phyloP scores from a whole-genome alignment of 2,113 vertebrate species.

The Tauraco erythrolophus region DNA sequence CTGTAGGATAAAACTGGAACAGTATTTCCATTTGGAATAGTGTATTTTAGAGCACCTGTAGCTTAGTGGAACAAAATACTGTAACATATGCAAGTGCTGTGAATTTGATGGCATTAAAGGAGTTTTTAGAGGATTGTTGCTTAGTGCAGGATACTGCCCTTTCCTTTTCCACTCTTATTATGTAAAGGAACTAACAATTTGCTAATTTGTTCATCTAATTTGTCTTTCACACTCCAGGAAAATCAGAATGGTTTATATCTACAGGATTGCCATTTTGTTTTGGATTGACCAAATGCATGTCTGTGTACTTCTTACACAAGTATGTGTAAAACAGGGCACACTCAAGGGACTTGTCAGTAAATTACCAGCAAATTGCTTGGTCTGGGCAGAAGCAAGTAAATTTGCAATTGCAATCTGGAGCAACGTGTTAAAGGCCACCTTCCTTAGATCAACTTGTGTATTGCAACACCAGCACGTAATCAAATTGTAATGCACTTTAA shows the following conservation, averaged over 20 bases:
- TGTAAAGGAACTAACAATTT: not conserved
- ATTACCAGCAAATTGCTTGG: not conserved
- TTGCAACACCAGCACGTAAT: conserved; percentile 64
- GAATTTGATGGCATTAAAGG: not conserved
- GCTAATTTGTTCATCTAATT: not conserved
- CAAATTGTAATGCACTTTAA: conserved; percentile 51
- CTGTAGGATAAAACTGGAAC: not conserved
- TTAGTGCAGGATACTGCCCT: not conserved
- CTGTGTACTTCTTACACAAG: not conserved
- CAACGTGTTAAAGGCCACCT: conserved; percentile 47
- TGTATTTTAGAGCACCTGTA: not conserved
- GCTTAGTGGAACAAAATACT: not conserved
- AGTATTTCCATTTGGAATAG: not conserved
- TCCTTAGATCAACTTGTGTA: conserved; percentile 57
- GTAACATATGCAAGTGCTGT: not conserved
- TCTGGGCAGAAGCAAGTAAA: conserved; percentile 15
- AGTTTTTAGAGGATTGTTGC: not conserved
- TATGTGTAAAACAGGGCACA: not conserved
- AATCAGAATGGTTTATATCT: not conserved
- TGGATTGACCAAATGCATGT: not conserved
- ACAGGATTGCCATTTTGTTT: not conserved
- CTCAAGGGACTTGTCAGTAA: not conserved
- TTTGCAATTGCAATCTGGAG: conserved; percentile 49
- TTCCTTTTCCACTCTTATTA: not conserved
- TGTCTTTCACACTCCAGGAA: not conserved